These are phyloP conservation scores for Antheraea yamamai DNA, from an alignment of 2,888 invertebrate genomes.

Conservation along the genomic window DNA sequence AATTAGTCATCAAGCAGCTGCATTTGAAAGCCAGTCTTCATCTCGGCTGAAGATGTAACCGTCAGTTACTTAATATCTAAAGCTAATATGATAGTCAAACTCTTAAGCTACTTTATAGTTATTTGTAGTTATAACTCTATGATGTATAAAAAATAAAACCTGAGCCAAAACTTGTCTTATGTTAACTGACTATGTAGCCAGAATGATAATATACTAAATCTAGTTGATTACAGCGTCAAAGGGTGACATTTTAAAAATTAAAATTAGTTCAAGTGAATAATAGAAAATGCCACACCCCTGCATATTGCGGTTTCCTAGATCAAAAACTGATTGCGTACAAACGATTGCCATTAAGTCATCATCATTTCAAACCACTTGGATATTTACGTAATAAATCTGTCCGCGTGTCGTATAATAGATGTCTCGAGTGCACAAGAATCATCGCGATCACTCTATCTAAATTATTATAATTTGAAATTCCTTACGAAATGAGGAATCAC, in stretches of 20 bases:
- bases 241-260: too few species aligned
- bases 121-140: too few species aligned
- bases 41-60: background rate
- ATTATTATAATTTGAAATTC: conserved; percentile 9
- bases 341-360: background rate
- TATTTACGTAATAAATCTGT: background rate
- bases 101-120: too few species aligned
- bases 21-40: background rate
- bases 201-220: background rate
- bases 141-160: background rate
- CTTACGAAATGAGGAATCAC: conserved; percentile 12
- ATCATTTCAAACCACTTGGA: background rate
- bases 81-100: too few species aligned
- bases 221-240: background rate
- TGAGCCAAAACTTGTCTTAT: background rate
- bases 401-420: background rate
- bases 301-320: too few species aligned
- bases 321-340: background rate
- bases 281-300: too few species aligned
- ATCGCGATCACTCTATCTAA: background rate
- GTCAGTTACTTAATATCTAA: background rate
- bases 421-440: conserved; percentile 1
- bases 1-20: background rate
- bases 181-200: too few species aligned
- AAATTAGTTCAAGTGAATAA: too few species aligned